Percentiles rank a stretch among this genome's conserved stretches.
phyloP scores from a whole-genome alignment of 1,140 invertebrate genomes.

The Tetragnatha versicolor region DNA sequence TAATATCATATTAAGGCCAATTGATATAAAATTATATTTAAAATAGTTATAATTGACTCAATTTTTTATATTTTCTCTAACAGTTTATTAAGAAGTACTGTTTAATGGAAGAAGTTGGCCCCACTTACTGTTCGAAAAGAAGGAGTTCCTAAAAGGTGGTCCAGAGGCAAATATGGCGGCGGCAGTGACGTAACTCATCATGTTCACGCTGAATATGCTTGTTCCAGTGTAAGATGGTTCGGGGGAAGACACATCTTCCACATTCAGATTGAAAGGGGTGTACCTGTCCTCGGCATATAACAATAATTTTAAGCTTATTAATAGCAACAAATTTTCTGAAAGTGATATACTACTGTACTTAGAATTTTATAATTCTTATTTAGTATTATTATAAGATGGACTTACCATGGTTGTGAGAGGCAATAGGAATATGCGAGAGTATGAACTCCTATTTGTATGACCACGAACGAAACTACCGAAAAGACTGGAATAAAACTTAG shows the following conservation, averaged over 20 bases:
- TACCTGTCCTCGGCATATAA: too few relatives aligned
- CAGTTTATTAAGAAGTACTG: too few relatives aligned
- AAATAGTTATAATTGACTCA: too few relatives aligned
- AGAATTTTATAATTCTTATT: too few relatives aligned
- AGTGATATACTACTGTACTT: too few relatives aligned
- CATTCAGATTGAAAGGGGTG: slow-evolving; percentile 55
- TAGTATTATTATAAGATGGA: too few relatives aligned
- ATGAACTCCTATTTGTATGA: slow-evolving; percentile 58
- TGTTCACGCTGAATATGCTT: slow-evolving; percentile 58
- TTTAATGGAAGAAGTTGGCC: too few relatives aligned
- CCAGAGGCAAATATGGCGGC: slow-evolving; percentile 60
- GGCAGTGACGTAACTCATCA: slow-evolving; percentile 59
- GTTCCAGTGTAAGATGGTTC: slow-evolving; percentile 55
- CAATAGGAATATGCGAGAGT: slow-evolving; percentile 57
- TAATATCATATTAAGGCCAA: too few relatives aligned
- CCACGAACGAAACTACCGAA: slow-evolving; percentile 60
- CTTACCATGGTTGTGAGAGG: slow-evolving; percentile 59
- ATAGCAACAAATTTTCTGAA: too few relatives aligned
- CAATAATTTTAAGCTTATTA: too few relatives aligned
- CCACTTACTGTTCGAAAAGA: slow-evolving; percentile 58
- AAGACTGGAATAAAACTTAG: slow-evolving; percentile 59
- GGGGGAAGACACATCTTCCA: slow-evolving; percentile 23
- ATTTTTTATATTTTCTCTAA: too few relatives aligned
- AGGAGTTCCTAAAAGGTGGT: slow-evolving; percentile 57
- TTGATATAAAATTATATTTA: too few relatives aligned